Conservation (phyloP, 2,888 invertebrate genomes). For the Tetranychus piercei region DNA sequence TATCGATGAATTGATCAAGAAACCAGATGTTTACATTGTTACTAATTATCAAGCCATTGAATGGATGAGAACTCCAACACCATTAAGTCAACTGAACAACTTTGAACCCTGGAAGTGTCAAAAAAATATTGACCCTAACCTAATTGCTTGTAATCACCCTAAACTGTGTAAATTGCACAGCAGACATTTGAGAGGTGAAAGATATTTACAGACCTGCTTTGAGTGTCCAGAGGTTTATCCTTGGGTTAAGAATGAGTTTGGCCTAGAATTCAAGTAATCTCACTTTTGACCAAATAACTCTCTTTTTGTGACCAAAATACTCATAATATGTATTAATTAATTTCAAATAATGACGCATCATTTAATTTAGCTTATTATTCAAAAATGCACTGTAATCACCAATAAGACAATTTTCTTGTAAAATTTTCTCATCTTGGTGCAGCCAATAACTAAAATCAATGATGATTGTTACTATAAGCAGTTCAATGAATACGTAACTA, state of each 20-base stretch:
- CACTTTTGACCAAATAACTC: background rate
- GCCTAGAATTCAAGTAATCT: slow-evolving; percentile 17
- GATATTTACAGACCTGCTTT: slow-evolving; percentile 56
- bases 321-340: no score
- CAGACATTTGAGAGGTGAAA: slow-evolving; percentile 50
- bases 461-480: no score
- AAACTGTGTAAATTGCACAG: slow-evolving; percentile 47
- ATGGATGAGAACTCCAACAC: slow-evolving; percentile 58
- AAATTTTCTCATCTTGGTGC: no score
- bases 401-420: no score
- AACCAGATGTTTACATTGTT: slow-evolving; percentile 61
- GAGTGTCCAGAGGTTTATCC: slow-evolving; percentile 67
- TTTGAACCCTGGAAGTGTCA: slow-evolving; percentile 54
- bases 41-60: slow-evolving; percentile 57
- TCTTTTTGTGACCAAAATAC: no score
- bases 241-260: slow-evolving; percentile 50
- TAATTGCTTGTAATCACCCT: slow-evolving; percentile 51
- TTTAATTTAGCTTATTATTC: no score
- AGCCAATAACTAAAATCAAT: no score
- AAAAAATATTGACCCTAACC: slow-evolving; percentile 42
- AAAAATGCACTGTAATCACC: no score
- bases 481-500: no score
- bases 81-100: slow-evolving; percentile 43
- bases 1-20: slow-evolving; percentile 48
- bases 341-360: no score